Base-by-base conservation (phyloP, 2,797 vertebrate genomes). In the Scyliorhinus canicula region DNA sequence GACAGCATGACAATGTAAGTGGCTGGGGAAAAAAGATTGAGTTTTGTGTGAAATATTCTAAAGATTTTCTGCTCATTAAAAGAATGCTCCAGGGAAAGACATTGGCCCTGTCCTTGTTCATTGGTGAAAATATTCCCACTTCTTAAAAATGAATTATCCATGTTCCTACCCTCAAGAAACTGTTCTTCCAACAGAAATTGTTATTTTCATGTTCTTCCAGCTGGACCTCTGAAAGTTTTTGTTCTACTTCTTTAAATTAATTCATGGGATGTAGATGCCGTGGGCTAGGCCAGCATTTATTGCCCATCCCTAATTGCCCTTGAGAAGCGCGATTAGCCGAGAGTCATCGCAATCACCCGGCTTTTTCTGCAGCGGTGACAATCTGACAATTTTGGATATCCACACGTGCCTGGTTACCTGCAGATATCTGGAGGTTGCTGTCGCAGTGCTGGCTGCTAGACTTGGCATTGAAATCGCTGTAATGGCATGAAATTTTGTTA, bases 1-100 rank as follows among this genome's bases (percentile, higher is more conserved):
- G 96, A 93, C 98, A 98, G 90, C 97, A 98, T 55, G 98, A 98
- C 95, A 97, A 97, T 40, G 98, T 98, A 95, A 97, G 98, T 97
- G 93, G 77, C 14, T 16, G 16, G 19, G n/a, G 21, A 93, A 91
- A 86, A 90, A 21, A 40, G 26, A 57, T 28, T 63, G 7, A 9
- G n/a, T 94, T 71, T 93, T 71, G 44, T 55, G 16, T 74, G 47
- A 94, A 94, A 69, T 94, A 74, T 74, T 93, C 26, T 8, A 67
- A 6, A 47, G 24, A 47, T 93, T 71, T 93, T 11, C 40, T 69
- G 65, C 26, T 55, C n/a, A 52, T 69, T 31, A 50, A 94, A 94
- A 55, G 14, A 55, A 74, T 52, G 26, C 19, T 69, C 31, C 47
- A 19, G 5, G 47, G 14, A 31, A 74, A 74, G 31, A 35, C 6